Base-by-base conservation (phyloP, 1,140 invertebrate genomes). In the Drosophila quadrilineata region DNA sequence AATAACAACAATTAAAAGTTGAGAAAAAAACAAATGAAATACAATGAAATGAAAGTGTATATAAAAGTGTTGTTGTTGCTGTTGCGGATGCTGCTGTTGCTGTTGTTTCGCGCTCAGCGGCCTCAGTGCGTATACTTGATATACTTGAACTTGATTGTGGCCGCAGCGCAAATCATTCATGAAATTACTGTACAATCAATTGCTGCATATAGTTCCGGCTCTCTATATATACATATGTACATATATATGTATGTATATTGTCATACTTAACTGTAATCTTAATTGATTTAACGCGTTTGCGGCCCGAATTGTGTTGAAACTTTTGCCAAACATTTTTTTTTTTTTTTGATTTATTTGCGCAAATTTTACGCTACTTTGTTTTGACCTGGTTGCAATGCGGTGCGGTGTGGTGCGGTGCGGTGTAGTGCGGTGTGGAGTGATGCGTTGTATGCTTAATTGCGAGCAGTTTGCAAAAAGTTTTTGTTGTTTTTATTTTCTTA, bases 291-390 rank as follows among this genome's bases (percentile, higher is more conserved):
- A 59, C 45, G 57, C 46, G 56, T 59, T 66, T n/a, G n/a, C n/a
- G n/a, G 58, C 6, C 38, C 14, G 48, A 12, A n/a, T n/a, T n/a
- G 10, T 28, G 50, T 26, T 22, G 0, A 24, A 71, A 71, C n/a
- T 54, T 64, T 57, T 38, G 10, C 29, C n/a, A n/a, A n/a, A n/a
- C n/a, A 45, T 43, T 33, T 62, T 52, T 12, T 19, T 40, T 19
- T 9, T 56, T 64, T 70, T 84, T 76, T 84, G 72, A 82, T 82
- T 76, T 76, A 82, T 82, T 57, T 76, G 54, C 26, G 54, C 40
- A 57, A 69, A 80, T 80, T 80, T 82, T 31, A 72, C 50, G 58
- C 31, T 57, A 59, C 59, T 65, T 65, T 36, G 56, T 6, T 3
- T 31, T 8, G 14, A 43, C n/a, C n/a, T n/a, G n/a, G 24, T 43